Evolutionary conservation across 1,140 invertebrate genomes (phyloP).

Genomic region (Pristionchus pacificus): DNA sequence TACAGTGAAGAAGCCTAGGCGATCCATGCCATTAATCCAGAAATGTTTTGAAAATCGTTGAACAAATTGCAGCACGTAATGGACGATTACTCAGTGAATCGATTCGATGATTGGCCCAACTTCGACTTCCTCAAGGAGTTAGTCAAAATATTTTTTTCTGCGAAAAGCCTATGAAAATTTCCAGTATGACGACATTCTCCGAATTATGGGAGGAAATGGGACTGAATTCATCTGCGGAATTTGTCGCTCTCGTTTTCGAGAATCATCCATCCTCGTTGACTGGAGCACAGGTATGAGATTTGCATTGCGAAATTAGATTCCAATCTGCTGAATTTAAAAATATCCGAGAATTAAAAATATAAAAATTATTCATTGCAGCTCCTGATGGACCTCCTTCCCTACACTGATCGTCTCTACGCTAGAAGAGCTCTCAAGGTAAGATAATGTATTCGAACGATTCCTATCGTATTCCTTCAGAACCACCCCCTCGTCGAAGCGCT

Average conservation of each 20-base stretch:
- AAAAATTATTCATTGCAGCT: conserved; percentile 25
- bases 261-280: conserved; percentile 26
- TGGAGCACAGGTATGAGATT: conserved; percentile 34
- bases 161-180: conserved; percentile 11
- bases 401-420: conserved; percentile 29
- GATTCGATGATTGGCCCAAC: conserved; percentile 52
- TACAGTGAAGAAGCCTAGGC: no score
- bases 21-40: no score
- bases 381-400: conserved; percentile 30
- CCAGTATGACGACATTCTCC: conserved; percentile 35
- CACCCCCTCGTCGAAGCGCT: conserved; percentile 37
- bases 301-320: no score
- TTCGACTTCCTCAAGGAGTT: conserved; percentile 49
- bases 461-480: background rate
- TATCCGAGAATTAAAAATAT: conserved; percentile 9
- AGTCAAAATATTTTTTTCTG: conserved; percentile 10
- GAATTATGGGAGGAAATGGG: conserved; percentile 35
- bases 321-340: no score
- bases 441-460: background rate
- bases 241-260: conserved; percentile 39
- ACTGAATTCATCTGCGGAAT: conserved; percentile 19
- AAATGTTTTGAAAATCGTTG: no score
- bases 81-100: conserved; percentile 46
- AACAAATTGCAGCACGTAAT: conserved; percentile 35
- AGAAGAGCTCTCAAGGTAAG: conserved; percentile 31